Evolutionary conservation across 2,113 vertebrate genomes (phyloP).

Genomic region (Muntiacus muntjak): DNA sequence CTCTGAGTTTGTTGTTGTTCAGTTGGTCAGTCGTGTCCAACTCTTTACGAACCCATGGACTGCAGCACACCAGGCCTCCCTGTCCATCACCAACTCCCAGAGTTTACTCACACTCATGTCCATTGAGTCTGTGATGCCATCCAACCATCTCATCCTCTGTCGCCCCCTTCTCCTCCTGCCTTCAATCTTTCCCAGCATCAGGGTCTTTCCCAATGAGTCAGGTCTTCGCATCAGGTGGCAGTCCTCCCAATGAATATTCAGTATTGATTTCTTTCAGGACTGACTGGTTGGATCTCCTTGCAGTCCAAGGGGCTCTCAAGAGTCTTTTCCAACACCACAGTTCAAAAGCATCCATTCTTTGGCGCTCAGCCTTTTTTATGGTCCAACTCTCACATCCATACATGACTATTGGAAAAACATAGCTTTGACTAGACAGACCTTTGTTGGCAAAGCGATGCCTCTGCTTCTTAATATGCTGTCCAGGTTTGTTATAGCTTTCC

Average conservation of each 20-base stretch:
- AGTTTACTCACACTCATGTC: not conserved
- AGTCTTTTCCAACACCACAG: not conserved
- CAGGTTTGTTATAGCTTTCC: not conserved
- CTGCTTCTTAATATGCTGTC: not conserved
- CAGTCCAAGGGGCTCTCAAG: not conserved
- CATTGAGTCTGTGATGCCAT: not conserved
- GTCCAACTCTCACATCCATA: not conserved
- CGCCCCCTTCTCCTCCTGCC: not conserved
- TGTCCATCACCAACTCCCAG: not conserved
- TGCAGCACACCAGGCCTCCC: not conserved
- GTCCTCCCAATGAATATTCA: not conserved
- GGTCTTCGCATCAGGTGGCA: not conserved
- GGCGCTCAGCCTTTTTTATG: not conserved
- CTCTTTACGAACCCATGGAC: not conserved
- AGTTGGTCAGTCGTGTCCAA: fast-evolving
- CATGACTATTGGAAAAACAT: not conserved
- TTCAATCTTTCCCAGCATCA: not conserved
- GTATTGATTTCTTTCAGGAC: not conserved
- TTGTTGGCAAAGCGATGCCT: not conserved
- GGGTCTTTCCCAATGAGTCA: not conserved
- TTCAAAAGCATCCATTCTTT: not conserved
- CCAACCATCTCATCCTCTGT: not conserved
- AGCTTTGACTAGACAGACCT: not conserved
- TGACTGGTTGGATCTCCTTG: not conserved
- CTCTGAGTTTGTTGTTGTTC: fast-evolving